Base-by-base conservation (phyloP, 1,140 invertebrate genomes). In the Melanaphis sacchari region DNA sequence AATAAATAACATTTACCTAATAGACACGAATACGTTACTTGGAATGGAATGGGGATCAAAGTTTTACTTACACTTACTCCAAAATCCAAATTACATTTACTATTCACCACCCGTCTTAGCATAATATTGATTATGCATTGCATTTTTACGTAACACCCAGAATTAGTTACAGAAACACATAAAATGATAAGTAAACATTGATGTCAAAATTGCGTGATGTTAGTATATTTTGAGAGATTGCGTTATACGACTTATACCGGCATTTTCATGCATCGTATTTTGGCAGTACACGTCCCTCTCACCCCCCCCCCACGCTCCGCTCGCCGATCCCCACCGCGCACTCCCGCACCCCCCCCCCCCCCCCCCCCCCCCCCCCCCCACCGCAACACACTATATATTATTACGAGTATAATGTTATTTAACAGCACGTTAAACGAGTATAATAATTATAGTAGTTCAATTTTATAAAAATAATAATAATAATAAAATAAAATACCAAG, bases 121-220 rank as follows among this genome's bases (percentile, higher is more conserved):
- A n/a, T 76, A 76, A n/a, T 76, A 76, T n/a, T 36, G 36, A 76
- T 76, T 76, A 76, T 76, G 59, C n/a, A n/a, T n/a, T 76, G 59
- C n/a, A n/a, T n/a, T n/a, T 66, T 36, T n/a, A 76, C 31, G 59
- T 76, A 76, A 76, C 31, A 5, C 31, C 31, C n/a, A 18, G 59
- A 76, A 76, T 76, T n/a, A 76, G 59, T n/a, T 76, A n/a, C 59
- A n/a, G n/a, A 76, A 76, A 82, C 36, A 82, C 76, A 38, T 82
- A 38, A 38, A 36, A 82, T 82, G n/a, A 82, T 82, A 22, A 82
- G n/a, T 38, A 82, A 82, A 82, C 36, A 82, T 38, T 38, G 36
- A 82, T 82, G 76, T 82, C 76, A 82, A 82, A 82, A 38, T 82
- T 38, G n/a, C 76, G 76, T 82, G 76, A 82, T 38, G 36, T 24